Evolutionary conservation across 2,888 invertebrate genomes (phyloP).

Genomic region (Notodonta dromedarius): DNA sequence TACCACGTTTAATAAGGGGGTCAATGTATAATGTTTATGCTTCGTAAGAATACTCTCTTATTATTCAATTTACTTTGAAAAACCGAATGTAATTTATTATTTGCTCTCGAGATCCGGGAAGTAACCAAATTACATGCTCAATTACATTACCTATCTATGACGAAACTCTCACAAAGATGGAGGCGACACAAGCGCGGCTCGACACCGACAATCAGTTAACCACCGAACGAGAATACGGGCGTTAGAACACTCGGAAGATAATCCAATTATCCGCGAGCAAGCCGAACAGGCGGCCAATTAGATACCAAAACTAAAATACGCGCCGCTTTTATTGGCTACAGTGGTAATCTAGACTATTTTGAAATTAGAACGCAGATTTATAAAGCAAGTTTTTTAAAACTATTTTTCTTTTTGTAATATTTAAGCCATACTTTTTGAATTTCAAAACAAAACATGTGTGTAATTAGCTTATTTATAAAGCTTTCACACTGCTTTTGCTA

Average conservation of each 20-base stretch:
- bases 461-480: no score
- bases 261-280: constrained; percentile 61
- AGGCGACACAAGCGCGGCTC: constrained; percentile 14
- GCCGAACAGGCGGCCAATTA: constrained; percentile 58
- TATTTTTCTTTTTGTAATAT: no score
- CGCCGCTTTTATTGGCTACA: constrained; percentile 35
- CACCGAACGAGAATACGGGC: constrained; percentile 48
- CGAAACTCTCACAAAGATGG: constrained; percentile 35
- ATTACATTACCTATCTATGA: constrained; percentile 39
- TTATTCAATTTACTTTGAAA: no score
- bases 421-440: no score
- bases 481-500: no score
- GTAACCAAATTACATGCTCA: constrained; percentile 33
- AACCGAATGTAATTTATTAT: background rate
- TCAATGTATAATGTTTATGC: no score
- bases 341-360: constrained; percentile 14
- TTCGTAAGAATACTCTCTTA: no score
- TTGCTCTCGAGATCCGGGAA: constrained; percentile 19
- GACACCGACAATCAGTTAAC: constrained; percentile 46
- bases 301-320: constrained; percentile 50
- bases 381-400: background rate
- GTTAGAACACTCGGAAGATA: constrained; percentile 52
- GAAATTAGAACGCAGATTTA: constrained; percentile 17
- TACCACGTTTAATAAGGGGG: no score
- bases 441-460: no score